Percentiles rank a stretch among this genome's conserved stretches.
phyloP scores from a whole-genome alignment of 2,113 vertebrate genomes.

The Plectropomus leopardus region DNA sequence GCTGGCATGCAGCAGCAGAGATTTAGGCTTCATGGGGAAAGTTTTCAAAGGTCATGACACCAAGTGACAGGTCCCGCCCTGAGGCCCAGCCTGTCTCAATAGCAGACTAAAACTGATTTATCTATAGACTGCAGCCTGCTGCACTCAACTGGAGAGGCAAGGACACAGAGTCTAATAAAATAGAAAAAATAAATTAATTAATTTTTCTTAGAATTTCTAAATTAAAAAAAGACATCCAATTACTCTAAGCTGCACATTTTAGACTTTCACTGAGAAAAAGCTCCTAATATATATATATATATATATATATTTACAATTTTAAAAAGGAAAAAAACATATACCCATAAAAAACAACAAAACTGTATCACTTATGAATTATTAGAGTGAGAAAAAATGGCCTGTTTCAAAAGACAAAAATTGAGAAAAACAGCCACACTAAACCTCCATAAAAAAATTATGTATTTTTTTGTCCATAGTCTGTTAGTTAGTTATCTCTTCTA shows the following conservation, averaged over 20 bases:
- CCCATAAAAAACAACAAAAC: not conserved
- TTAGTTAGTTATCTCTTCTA: not conserved
- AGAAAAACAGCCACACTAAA: not conserved
- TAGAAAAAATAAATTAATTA: not conserved
- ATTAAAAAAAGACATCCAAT: not conserved
- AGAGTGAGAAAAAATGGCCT: not conserved
- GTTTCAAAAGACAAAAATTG: not conserved
- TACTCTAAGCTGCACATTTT: not conserved
- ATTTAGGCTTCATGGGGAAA: constrained; percentile 72
- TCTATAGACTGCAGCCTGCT: constrained; percentile 30
- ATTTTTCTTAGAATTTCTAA: not conserved
- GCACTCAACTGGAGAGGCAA: not conserved
- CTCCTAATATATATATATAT: not conserved
- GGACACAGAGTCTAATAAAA: not conserved
- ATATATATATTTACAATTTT: not conserved
- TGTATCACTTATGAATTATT: not conserved
- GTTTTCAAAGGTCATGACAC: constrained; percentile 87
- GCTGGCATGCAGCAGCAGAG: constrained; percentile 33
- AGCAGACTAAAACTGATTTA: constrained; percentile 81
- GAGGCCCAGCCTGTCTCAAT: constrained; percentile 85
- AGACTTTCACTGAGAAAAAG: not conserved
- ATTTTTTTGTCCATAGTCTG: not conserved
- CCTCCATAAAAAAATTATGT: not conserved
- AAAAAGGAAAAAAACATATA: no score
- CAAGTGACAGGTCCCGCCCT: constrained; percentile 82